Base-by-base conservation (phyloP, 2,113 vertebrate species). In the Galemys pyrenaicus region DNA sequence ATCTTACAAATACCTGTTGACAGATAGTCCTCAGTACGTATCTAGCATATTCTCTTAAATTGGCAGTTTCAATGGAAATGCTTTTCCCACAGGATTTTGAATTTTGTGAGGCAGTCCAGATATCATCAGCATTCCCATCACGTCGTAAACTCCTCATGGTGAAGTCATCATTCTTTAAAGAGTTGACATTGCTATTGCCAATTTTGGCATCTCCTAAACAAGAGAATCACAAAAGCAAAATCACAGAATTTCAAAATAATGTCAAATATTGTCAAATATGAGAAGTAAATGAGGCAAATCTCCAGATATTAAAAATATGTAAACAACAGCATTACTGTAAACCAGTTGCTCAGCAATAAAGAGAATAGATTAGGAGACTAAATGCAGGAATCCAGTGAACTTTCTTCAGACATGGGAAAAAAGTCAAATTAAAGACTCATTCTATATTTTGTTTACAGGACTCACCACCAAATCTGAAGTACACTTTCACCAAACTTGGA, bases 1-100 rank as follows among this genome's bases (percentile, higher is more conserved):
- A 75, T 6, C 16, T 74, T 68, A 71, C 56, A 26, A 51, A 92
- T 97, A 98, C 98, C 98, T 98, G 98, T 78, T 98, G 98, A 79
- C 98, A 98, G 89, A 98, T 98, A 0, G 97, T 98, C 87, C 98
- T 98, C 28, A 98, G 96, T 9, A 98, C 98, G 0, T 98, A 98
- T 98, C 98, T 96, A 7, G 98, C 98, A 4, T 98, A 98, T 86
- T 98, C 98, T 81, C 98, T 98, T 51, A 98, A 93, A 51, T 98
- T 98, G 58, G 98, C 98, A 0, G 98, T 98, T 96, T 98, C 98
- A 39, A 98, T 97, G 75, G 98, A 97, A 92, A 98, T 91, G 37
- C 96, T 77, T 89, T 98, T 98, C 39, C 97, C 98, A 1, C 97
- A 96, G 4, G 98, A 67, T 46, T 97, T 98, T 67, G 97, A 15